Conservation (phyloP, 1,140 invertebrate species). For the Leptonema lineaticorne region DNA sequence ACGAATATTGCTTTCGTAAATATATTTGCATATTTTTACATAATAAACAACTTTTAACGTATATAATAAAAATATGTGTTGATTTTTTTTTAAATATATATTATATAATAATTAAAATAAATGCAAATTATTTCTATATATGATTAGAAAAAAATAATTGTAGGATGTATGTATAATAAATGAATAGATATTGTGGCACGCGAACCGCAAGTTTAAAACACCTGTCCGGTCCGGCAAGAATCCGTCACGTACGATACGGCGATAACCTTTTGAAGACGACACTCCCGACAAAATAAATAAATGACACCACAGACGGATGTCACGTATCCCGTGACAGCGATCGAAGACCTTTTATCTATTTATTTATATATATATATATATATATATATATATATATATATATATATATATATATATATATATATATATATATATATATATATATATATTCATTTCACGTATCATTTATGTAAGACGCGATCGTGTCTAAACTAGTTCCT, state of each 20-base stretch:
- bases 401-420: not conserved
- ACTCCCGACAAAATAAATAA: constrained; percentile 6
- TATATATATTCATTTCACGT: too few species aligned
- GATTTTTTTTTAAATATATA: too few species aligned
- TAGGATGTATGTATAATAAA: too few species aligned
- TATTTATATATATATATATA: not conserved
- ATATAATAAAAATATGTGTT: too few species aligned
- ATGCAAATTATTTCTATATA: too few species aligned
- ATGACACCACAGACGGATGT: not conserved
- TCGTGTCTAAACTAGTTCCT: too few species aligned
- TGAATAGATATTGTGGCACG: not conserved
- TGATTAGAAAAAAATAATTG: too few species aligned
- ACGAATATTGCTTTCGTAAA: not conserved
- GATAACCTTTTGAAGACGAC: constrained; percentile 12
- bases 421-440: too few species aligned
- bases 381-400: not conserved
- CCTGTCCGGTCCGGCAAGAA: not conserved
- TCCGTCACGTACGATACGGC: constrained; percentile 1
- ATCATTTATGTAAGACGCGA: too few species aligned
- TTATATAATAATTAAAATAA: too few species aligned
- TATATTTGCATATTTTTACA: not conserved
- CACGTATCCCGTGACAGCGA: constrained; percentile 1
- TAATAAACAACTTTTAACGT: too few species aligned
- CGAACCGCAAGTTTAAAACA: not conserved
- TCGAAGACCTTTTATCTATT: not conserved